These are phyloP conservation scores for Microtus montanus DNA, from an alignment of 2,113 vertebrate genomes.

Conservation along the genomic window DNA sequence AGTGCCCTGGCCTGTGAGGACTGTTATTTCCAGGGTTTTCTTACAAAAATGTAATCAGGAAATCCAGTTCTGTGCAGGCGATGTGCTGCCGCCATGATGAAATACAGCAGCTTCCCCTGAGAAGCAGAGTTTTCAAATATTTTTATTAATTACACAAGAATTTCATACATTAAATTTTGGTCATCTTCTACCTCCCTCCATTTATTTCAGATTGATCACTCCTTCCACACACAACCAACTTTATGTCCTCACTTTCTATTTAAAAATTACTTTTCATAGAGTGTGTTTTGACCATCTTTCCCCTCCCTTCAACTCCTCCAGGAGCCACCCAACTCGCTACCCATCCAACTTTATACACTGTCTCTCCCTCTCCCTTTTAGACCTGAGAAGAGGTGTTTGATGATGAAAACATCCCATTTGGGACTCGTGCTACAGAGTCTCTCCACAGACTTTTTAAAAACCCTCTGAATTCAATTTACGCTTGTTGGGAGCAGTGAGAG, in stretches of 20 bases:
- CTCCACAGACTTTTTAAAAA: neutral
- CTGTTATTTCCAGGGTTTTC: neutral
- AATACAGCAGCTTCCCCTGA: neutral
- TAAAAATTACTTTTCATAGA: neutral
- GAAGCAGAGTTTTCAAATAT: neutral
- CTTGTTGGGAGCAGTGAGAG: too few species aligned
- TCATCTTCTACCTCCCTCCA: neutral
- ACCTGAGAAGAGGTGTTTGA: neutral
- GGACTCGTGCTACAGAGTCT: neutral
- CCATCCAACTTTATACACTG: neutral
- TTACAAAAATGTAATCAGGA: conserved; percentile 2
- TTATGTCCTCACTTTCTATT: neutral
- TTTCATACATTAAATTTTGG: neutral
- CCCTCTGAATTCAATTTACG: neutral
- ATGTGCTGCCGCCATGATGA: neutral
- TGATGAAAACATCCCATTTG: neutral
- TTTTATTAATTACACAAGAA: neutral
- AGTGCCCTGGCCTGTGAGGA: neutral
- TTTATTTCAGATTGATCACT: too few species aligned
- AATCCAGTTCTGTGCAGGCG: neutral
- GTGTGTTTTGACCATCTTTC: neutral
- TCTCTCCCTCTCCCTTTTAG: neutral
- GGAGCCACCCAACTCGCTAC: too few species aligned
- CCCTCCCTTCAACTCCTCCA: neutral
- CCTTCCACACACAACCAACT: neutral